Evolutionary conservation across 2,888 invertebrate species (phyloP), one percentile per base, ranked within the genome.

Genomic region (Neocrepidodera transversa): DNA sequence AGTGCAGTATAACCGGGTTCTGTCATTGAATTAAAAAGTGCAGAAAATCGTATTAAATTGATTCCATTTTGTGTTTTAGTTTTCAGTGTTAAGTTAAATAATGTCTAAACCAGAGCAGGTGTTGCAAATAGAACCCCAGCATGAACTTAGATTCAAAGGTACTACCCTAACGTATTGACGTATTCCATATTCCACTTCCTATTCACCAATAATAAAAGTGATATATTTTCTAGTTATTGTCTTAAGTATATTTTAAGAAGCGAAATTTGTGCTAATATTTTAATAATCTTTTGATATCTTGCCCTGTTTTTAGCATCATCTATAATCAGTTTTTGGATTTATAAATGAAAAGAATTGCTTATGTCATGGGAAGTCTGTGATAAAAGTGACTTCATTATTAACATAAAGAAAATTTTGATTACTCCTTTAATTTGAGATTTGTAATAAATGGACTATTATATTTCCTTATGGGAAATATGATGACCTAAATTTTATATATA

Each of bases 81-180:
- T 65, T 66, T 68, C 64, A 68, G 69, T 68, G 71, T 68, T 71
- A 70, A 71, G 68, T 70, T 68, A 68, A 74, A 83, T 78, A 80
- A 85, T 86, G 86, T 84, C 85, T 77, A 87, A 86, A 78, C 87
- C 86, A 74, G 90, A 91, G 80, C 92, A 92, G 81, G 86, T 92
- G 79, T 84, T 95, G 82, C 84, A 85, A 79, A 92, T 95, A 86
- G 92, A 93, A 77, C 95, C 95, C 73, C 88, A 89, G 82, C 86
- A 87, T 82, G 95, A 94, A 83, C 87, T 95, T 75, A 91, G 89
- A 84, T 95, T 95, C 83, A 87, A 88, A 86, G 94, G 95, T 94
- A 84, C 87, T 89, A 58, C 50, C 16, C 47, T 28, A 30, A 58
- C 50, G 58, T 69, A 68, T 70, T 68, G 70, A 70, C 67, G 66